Percentiles rank a stretch among this genome's conserved stretches.
These are phyloP conservation scores for Oopsacas minuta DNA, from an alignment of 37 sponge, comb jelly and placozoan genomes.

Conservation along the genomic window DNA sequence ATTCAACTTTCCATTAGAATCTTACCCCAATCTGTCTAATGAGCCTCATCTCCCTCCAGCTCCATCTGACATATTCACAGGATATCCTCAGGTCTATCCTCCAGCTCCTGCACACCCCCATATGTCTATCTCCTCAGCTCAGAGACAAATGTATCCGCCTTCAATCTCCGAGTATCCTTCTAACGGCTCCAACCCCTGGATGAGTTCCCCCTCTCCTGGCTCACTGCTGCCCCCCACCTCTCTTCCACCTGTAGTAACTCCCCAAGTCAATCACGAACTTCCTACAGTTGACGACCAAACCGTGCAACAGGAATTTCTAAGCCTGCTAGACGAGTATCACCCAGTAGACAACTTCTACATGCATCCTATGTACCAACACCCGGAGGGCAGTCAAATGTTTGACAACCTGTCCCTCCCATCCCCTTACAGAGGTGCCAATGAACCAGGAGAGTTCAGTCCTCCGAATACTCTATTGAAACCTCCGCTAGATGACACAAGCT, in stretches of 20 bases:
- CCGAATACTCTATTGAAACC: background rate
- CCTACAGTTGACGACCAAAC: background rate
- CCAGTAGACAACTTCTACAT: constrained; percentile 8
- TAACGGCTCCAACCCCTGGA: constrained; percentile 1
- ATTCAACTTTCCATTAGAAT: background rate
- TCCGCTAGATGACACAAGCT: background rate
- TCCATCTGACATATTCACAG: background rate
- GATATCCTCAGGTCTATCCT: background rate
- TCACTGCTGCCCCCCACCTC: background rate
- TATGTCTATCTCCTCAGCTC: background rate
- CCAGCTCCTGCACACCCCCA: background rate
- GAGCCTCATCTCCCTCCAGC: background rate
- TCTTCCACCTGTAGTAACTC: background rate
- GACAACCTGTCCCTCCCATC: background rate
- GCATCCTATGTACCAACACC: background rate
- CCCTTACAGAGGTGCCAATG: background rate
- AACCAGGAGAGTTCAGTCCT: background rate
- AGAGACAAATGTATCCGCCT: background rate
- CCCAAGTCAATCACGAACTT: background rate
- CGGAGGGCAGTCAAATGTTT: background rate
- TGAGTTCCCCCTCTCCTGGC: background rate
- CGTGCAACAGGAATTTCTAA: background rate
- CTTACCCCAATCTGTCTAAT: background rate
- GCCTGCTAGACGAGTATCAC: background rate
- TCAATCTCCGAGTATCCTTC: background rate